Evolutionary conservation across 1,140 invertebrate genomes (phyloP).

Genomic region (Pinna nobilis): DNA sequence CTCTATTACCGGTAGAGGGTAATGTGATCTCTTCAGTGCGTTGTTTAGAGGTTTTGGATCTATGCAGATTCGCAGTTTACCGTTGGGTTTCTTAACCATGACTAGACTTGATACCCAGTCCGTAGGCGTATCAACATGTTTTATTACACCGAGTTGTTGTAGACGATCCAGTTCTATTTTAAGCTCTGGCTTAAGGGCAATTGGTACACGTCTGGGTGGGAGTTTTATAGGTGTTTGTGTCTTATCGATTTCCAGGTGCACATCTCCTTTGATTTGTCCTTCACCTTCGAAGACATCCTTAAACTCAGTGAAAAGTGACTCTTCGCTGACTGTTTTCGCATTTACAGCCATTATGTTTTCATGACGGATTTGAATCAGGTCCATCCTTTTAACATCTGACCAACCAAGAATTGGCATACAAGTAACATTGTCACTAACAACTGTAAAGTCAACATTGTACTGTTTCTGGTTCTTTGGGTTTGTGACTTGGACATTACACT

Average conservation of each 20-base stretch:
- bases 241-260: slow-evolving; percentile 17
- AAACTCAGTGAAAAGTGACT: slow-evolving; percentile 1
- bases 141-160: slow-evolving; percentile 10
- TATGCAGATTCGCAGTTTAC: slow-evolving; percentile 6
- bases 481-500: neutral
- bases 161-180: slow-evolving; percentile 17
- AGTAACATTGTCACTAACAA: slow-evolving; percentile 10
- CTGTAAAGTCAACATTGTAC: slow-evolving; percentile 6
- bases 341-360: neutral
- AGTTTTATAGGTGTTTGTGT: slow-evolving; percentile 7
- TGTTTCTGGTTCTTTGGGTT: slow-evolving; percentile 9
- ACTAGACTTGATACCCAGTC: slow-evolving; percentile 32
- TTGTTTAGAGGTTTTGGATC: no score
- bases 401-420: neutral
- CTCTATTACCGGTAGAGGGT: slow-evolving; percentile 11
- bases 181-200: slow-evolving; percentile 12
- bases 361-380: slow-evolving; percentile 1
- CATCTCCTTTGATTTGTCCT: slow-evolving; percentile 1
- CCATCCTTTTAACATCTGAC: neutral
- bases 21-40: slow-evolving; percentile 40
- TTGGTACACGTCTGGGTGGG: slow-evolving; percentile 8
- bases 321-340: neutral
- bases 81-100: slow-evolving; percentile 18
- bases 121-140: slow-evolving; percentile 12
- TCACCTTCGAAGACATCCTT: slow-evolving; percentile 23